phyloP scores from a whole-genome alignment of 2,888 invertebrate genomes.

The Coenonympha arcania region DNA sequence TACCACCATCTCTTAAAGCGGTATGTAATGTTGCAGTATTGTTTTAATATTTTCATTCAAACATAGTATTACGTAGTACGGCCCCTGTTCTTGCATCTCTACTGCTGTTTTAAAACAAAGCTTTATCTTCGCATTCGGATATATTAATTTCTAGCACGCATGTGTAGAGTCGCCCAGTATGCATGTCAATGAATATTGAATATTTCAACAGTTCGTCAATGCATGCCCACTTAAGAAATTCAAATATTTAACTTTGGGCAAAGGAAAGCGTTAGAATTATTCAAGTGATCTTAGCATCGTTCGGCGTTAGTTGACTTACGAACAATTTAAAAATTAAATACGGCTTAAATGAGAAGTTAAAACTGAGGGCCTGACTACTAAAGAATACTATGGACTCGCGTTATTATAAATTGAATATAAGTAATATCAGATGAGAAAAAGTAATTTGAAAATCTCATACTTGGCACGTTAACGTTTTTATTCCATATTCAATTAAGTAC shows the following conservation, averaged over 20 bases:
- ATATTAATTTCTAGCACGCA: slow-evolving; percentile 40
- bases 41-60: too few species aligned
- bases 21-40: too few species aligned
- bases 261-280: slow-evolving; percentile 75
- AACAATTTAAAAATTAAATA: slow-evolving; percentile 72
- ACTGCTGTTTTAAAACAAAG: neutral
- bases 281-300: slow-evolving; percentile 69
- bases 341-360: slow-evolving; percentile 64
- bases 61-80: too few species aligned
- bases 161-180: slow-evolving; percentile 41
- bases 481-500: neutral
- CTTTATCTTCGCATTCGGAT: neutral
- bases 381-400: slow-evolving; percentile 41
- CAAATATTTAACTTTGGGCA: slow-evolving; percentile 71
- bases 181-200: slow-evolving; percentile 65
- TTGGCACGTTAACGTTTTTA: neutral
- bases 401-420: neutral
- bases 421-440: neutral
- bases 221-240: slow-evolving; percentile 72
- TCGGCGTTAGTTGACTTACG: slow-evolving; percentile 66
- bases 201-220: slow-evolving; percentile 65
- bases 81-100: neutral
- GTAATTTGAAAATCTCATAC: neutral
- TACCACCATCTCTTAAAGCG: too few species aligned
- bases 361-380: slow-evolving; percentile 46